Conservation (phyloP, 2,888 invertebrate species). For the Pammene fasciana region DNA sequence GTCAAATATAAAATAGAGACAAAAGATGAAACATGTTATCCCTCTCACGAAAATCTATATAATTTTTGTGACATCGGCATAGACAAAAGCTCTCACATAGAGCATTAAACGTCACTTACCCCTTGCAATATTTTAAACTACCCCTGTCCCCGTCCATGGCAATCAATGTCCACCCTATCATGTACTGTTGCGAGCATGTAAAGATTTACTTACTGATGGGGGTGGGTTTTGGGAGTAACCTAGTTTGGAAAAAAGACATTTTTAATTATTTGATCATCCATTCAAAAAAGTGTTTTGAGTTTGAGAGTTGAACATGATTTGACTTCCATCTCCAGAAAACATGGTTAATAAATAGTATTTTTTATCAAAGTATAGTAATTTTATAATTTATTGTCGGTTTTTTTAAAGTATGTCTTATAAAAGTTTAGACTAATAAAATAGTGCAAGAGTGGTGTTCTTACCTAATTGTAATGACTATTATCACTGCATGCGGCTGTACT, state of each 20-base stretch:
- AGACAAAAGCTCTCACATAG: slow-evolving; percentile 38
- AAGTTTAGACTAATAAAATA: no score
- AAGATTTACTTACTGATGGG: slow-evolving; percentile 28
- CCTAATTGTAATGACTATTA: no score
- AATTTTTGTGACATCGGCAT: slow-evolving; percentile 24
- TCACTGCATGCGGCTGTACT: no score
- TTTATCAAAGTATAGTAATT: no score
- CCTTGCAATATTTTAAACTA: slow-evolving; percentile 77
- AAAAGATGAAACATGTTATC: neutral
- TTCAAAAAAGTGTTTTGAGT: no score
- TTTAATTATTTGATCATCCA: neutral
- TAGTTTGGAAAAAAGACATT: neutral
- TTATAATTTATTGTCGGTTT: no score
- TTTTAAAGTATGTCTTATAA: no score
- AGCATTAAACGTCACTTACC: slow-evolving; percentile 54
- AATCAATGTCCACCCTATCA: slow-evolving; percentile 63
- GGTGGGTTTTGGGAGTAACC: slow-evolving; percentile 10
- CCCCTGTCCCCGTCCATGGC: slow-evolving; percentile 58
- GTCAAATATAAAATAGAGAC: no score
- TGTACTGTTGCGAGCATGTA: slow-evolving; percentile 63
- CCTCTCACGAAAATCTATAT: slow-evolving; percentile 13
- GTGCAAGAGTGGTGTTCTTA: no score
- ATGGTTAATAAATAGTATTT: no score
- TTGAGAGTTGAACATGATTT: no score
- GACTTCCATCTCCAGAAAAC: no score